Percentiles rank a stretch among this genome's conserved stretches.
Evolutionary conservation across 2,888 invertebrate genomes (phyloP).

Genomic region (Diarsia mendica): DNA sequence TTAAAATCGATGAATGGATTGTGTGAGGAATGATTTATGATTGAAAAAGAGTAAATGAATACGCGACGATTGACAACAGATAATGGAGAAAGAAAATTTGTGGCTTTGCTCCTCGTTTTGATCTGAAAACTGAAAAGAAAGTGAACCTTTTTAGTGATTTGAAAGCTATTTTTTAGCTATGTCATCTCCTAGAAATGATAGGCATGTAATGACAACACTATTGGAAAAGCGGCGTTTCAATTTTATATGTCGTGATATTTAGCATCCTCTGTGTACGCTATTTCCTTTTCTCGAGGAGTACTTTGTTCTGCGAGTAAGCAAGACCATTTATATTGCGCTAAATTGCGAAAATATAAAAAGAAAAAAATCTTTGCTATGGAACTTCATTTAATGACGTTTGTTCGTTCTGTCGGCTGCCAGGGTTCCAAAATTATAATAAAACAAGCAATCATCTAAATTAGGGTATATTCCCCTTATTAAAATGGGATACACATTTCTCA

Average conservation of each 20-base stretch:
- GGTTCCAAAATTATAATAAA: conserved; percentile 71
- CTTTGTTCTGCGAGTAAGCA: background rate
- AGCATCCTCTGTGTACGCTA: background rate
- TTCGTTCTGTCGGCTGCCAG: conserved; percentile 68
- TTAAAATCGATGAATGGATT: background rate
- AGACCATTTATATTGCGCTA: background rate
- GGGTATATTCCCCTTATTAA: conserved; percentile 51
- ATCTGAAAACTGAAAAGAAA: background rate
- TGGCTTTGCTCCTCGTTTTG: background rate
- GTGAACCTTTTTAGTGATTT: background rate
- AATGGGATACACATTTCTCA: conserved; percentile 87
- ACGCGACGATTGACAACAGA: no score
- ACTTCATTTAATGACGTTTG: conserved; percentile 40
- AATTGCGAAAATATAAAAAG: background rate
- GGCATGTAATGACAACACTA: background rate
- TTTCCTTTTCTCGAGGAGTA: background rate
- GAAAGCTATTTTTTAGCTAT: no score
- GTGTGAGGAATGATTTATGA: no score
- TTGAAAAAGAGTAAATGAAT: no score
- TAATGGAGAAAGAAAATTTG: no score
- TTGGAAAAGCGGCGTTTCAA: background rate
- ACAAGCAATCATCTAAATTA: conserved; percentile 60
- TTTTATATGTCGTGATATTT: background rate
- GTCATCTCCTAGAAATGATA: background rate
- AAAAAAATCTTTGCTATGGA: background rate